These are phyloP conservation scores for Siniperca chuatsi DNA, from an alignment of 2,113 vertebrate species.

Conservation along the genomic window DNA sequence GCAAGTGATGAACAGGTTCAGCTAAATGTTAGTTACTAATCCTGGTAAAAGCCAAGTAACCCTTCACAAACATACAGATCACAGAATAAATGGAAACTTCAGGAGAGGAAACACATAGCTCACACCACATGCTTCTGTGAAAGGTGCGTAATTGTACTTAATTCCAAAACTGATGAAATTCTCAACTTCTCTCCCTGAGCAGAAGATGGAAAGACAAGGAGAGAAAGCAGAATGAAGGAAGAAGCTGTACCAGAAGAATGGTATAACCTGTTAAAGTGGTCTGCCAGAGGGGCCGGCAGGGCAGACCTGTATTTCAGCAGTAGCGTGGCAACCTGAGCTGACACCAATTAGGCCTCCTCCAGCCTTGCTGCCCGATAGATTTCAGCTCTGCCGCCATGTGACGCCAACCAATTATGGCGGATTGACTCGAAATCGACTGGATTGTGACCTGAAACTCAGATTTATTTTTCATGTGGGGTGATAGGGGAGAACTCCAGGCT, in stretches of 20 bases:
- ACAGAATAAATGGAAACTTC: not conserved
- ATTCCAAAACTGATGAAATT: slow-evolving; percentile 40
- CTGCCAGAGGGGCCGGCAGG: slow-evolving; percentile 50
- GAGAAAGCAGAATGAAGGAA: not conserved
- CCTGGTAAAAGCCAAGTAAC: not conserved
- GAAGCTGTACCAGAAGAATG: slow-evolving; percentile 38
- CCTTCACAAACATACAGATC: not conserved
- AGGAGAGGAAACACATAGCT: slow-evolving; percentile 3
- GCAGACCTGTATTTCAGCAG: slow-evolving; percentile 68
- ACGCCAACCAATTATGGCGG: slow-evolving; percentile 83
- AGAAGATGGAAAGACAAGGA: slow-evolving; percentile 31
- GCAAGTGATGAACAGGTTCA: not conserved
- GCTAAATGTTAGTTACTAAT: not conserved
- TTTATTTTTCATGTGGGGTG: slow-evolving; percentile 83
- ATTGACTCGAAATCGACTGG: slow-evolving; percentile 82
- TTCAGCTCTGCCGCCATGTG: slow-evolving; percentile 74
- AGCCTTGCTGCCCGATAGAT: slow-evolving; percentile 73
- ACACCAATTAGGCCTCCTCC: slow-evolving; percentile 85
- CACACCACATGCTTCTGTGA: not conserved
- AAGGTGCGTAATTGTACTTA: slow-evolving; percentile 18
- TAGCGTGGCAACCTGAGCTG: slow-evolving; percentile 75
- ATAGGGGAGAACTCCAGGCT: slow-evolving; percentile 62
- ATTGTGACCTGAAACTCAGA: slow-evolving; percentile 85
- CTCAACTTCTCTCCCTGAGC: not conserved
- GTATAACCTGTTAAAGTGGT: slow-evolving; percentile 59